Base-by-base conservation (phyloP, 2,888 invertebrate genomes). In the Marronus borbonicus region DNA sequence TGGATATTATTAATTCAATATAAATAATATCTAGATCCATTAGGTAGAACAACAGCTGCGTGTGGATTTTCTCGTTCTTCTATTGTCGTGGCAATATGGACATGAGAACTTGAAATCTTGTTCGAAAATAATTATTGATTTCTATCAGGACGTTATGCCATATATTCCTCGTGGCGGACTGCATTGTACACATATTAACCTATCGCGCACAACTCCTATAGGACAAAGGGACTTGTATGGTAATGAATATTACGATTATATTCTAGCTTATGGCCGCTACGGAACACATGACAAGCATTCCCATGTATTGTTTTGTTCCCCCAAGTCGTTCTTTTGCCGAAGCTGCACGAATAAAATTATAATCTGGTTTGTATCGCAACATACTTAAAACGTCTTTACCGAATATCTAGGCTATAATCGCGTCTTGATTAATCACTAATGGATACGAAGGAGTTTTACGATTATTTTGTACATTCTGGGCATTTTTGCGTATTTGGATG, bases 21-120 rank as follows among this genome's bases (percentile, higher is more conserved):
- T 58, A 72, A 72, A 72, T 72, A 72, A 72, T 72, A 72, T 72
- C 72, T 69, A 58, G 72, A 72, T 72, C 72, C 72, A 72, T 72
- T 72, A 72, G 72, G 72, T 39, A 36, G 24, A 36, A 58, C 72
- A 72, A 72, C 72, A 72, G 55, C 72, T 72, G 72, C 72, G 24
- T 72, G 24, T 72, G 17, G 17, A 17, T 58, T 72, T 68, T 68
- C 68, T 50, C 14, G 58, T 39, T 72, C 20, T 58, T 58, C 8
- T 70, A 52, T 24, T n/a, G 4, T 1, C 17, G 17, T 10, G 24
- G 2, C 72, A n/a, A 39, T 36, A 58, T 58, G 72, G 58, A 72
- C 60, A 72, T 60, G 72, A 58, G 72, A 72, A 72, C 72, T 17
- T 60, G 55, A 70, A 28, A 72, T 72, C 66, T n/a, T 28, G 58